Evolutionary conservation across 2,888 invertebrate genomes (phyloP).

Genomic region (Theodoxus fluviatilis): DNA sequence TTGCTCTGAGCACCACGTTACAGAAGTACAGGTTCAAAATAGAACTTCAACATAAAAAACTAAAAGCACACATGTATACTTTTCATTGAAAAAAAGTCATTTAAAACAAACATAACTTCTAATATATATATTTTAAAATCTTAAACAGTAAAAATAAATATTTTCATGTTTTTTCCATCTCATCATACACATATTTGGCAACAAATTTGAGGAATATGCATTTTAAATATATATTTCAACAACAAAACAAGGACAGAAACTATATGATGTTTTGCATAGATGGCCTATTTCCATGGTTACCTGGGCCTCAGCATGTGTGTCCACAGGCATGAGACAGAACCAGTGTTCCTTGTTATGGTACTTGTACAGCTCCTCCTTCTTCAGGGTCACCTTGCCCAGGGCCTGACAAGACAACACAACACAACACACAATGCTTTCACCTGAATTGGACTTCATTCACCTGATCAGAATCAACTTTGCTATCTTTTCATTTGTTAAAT

Average conservation of each 20-base stretch:
- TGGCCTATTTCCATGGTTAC: conserved; percentile 29
- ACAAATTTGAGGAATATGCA: not conserved
- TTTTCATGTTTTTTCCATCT: not conserved
- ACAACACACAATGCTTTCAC: not conserved
- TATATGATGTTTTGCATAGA: not conserved
- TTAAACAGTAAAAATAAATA: not conserved
- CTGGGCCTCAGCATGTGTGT: conserved; percentile 82
- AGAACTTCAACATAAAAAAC: too few relatives aligned
- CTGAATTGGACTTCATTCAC: not conserved
- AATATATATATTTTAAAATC: not conserved
- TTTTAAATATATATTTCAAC: too few relatives aligned
- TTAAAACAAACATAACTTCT: too few relatives aligned
- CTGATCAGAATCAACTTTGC: too few relatives aligned
- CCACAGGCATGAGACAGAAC: conserved; percentile 85
- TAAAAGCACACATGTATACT: too few relatives aligned
- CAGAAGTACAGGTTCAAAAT: too few relatives aligned
- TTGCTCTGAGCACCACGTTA: too few relatives aligned
- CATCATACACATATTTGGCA: not conserved
- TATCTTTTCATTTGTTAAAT: too few relatives aligned
- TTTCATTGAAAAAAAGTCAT: too few relatives aligned
- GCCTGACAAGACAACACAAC: conserved; percentile 62
- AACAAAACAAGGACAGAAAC: not conserved
- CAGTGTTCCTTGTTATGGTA: conserved; percentile 93
- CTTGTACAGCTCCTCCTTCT: conserved; percentile 83
- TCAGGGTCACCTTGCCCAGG: conserved; percentile 85